Evolutionary conservation across 2,113 vertebrate genomes (phyloP).

Genomic region (Xiphorhynchus elegans): DNA sequence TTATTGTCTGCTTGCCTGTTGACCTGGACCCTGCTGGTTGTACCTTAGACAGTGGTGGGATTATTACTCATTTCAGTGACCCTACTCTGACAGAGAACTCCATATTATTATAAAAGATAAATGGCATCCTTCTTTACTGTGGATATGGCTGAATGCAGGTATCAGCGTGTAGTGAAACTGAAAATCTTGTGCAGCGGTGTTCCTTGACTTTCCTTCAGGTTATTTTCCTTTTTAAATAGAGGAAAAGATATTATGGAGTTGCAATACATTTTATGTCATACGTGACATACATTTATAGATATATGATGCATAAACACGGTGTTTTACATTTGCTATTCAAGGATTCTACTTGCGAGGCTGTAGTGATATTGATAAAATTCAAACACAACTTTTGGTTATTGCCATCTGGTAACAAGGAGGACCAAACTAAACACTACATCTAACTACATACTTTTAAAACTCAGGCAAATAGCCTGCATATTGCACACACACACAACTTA

Average conservation of each 20-base stretch:
- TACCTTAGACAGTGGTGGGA: constrained; percentile 79
- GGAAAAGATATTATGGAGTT: neutral
- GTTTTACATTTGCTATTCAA: neutral
- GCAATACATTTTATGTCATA: neutral
- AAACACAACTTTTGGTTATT: neutral
- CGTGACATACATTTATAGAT: neutral
- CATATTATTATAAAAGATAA: constrained; percentile 83
- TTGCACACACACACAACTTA: too few species aligned
- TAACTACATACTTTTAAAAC: neutral
- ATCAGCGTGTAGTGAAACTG: constrained; percentile 27
- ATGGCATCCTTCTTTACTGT: constrained; percentile 80
- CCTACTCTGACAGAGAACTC: constrained; percentile 74
- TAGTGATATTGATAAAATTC: neutral
- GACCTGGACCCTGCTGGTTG: constrained; percentile 88
- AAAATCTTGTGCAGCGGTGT: constrained; percentile 15
- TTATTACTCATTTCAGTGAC: constrained; percentile 84
- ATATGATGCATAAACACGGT: neutral
- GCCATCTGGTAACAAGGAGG: neutral
- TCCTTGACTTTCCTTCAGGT: neutral
- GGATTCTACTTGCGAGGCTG: neutral
- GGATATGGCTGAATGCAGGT: constrained; percentile 68
- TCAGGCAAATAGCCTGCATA: neutral
- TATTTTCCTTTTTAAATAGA: neutral
- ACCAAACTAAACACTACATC: neutral
- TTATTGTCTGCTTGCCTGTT: constrained; percentile 96